A percentile compares a stretch with the other conserved stretches of the same genome.
Evolutionary conservation across 2,797 vertebrate species (phyloP).

Genomic region (Petrocephalus sullivani): DNA sequence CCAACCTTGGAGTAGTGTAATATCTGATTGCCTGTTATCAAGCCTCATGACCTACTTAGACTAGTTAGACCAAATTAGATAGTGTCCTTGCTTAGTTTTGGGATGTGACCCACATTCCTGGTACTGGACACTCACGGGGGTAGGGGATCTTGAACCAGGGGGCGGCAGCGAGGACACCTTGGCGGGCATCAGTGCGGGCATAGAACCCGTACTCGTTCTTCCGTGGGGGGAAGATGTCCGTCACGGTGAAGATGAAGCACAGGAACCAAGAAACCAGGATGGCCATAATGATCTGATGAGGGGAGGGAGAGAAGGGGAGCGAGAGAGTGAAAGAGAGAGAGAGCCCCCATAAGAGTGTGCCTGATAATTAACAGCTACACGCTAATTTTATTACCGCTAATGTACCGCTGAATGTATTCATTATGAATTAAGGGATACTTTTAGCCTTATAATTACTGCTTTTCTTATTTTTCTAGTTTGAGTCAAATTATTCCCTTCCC

Average conservation of each 20-base stretch:
- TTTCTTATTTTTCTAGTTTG: not conserved
- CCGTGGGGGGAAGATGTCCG: slow-evolving; percentile 87
- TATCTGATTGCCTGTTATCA: not conserved
- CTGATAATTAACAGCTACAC: not conserved
- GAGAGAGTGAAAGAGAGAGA: not conserved
- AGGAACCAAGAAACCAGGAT: slow-evolving; percentile 92
- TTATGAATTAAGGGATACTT: not conserved
- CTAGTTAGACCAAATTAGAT: not conserved
- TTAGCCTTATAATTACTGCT: not conserved
- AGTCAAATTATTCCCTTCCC: not conserved
- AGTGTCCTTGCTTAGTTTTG: not conserved
- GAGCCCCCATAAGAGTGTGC: too few relatives aligned
- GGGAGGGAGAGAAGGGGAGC: too few relatives aligned
- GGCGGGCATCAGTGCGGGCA: slow-evolving; percentile 86
- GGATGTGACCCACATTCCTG: not conserved
- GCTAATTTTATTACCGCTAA: not conserved
- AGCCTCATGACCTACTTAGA: not conserved
- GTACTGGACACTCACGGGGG: slow-evolving; percentile 76
- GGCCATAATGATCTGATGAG: slow-evolving; percentile 85
- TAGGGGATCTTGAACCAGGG: slow-evolving; percentile 98
- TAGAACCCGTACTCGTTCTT: slow-evolving; percentile 87
- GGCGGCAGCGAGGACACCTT: slow-evolving; percentile 79
- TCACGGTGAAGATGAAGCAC: slow-evolving; percentile 95
- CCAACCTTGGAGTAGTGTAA: not conserved
- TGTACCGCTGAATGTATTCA: not conserved